Evolutionary conservation across 1,140 invertebrate species (phyloP).

Genomic region (Hylyphantes graminicola): DNA sequence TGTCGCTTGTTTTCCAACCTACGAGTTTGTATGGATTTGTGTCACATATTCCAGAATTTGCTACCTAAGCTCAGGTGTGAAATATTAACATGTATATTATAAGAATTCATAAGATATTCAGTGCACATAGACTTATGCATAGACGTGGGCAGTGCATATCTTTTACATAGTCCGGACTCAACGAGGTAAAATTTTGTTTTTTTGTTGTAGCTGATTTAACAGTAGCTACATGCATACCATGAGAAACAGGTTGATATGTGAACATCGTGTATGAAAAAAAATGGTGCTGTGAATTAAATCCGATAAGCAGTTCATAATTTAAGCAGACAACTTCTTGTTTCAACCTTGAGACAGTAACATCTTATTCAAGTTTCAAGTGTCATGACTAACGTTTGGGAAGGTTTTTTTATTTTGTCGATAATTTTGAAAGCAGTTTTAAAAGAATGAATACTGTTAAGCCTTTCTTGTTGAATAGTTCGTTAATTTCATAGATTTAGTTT

Average conservation of each 20-base stretch:
- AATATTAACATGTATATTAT: constrained; percentile 15
- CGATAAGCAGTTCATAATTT: constrained; percentile 55
- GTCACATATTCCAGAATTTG: too few species aligned
- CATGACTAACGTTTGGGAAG: constrained; percentile 12
- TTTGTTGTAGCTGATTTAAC: background rate
- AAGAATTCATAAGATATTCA: constrained; percentile 25
- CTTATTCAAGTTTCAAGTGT: constrained; percentile 44
- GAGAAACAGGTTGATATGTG: constrained; percentile 11
- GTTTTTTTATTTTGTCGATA: background rate
- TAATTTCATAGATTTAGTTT: background rate
- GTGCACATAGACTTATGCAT: constrained; percentile 17
- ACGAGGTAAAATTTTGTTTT: background rate
- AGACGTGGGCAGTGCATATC: background rate
- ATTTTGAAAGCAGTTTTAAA: background rate
- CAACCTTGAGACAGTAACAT: constrained; percentile 51
- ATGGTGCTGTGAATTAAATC: constrained; percentile 35
- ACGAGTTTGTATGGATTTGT: too few species aligned
- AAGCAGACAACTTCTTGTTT: constrained; percentile 51
- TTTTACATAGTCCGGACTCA: background rate
- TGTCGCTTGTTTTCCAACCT: too few species aligned
- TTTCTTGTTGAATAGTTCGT: background rate
- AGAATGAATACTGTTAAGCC: background rate
- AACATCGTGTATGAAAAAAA: constrained; percentile 41
- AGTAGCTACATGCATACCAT: constrained; percentile 18
- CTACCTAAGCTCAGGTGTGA: too few species aligned